Conservation (phyloP, 2,113 vertebrate genomes). For the Oceanites oceanicus region DNA sequence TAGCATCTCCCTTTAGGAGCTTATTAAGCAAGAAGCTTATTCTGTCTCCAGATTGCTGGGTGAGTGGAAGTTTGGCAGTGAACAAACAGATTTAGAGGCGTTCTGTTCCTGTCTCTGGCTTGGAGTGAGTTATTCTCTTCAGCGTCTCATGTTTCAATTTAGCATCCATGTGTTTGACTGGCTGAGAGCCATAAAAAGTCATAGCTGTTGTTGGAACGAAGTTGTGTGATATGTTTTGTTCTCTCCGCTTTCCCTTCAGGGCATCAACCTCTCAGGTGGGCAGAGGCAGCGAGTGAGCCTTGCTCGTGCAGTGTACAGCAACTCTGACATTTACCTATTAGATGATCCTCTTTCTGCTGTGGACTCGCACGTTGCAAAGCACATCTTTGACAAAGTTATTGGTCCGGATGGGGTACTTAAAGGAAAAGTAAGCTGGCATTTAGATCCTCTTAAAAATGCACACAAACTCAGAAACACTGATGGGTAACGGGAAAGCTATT, state of each 20-base stretch:
- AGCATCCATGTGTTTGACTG: neutral
- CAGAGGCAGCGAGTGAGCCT: slow-evolving; percentile 94
- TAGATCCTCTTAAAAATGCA: neutral
- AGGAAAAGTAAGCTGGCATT: slow-evolving; percentile 82
- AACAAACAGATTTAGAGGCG: neutral
- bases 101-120: neutral
- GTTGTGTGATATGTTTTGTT: neutral
- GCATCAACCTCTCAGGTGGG: slow-evolving; percentile 95
- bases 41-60: neutral
- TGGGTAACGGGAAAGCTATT: neutral
- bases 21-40: neutral
- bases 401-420: slow-evolving; percentile 88
- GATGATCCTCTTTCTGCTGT: slow-evolving; percentile 95
- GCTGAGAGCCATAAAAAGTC: neutral
- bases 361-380: slow-evolving; percentile 92
- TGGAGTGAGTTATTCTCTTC: neutral
- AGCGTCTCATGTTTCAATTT: neutral
- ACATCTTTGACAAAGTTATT: slow-evolving; percentile 94
- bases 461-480: neutral
- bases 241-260: slow-evolving; percentile 70
- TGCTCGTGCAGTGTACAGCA: slow-evolving; percentile 89
- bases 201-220: neutral
- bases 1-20: slow-evolving; percentile 24
- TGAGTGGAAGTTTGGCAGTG: neutral
- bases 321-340: slow-evolving; percentile 86